Base-by-base conservation (phyloP, 2,113 vertebrate species). In the Puntigrus tetrazona region DNA sequence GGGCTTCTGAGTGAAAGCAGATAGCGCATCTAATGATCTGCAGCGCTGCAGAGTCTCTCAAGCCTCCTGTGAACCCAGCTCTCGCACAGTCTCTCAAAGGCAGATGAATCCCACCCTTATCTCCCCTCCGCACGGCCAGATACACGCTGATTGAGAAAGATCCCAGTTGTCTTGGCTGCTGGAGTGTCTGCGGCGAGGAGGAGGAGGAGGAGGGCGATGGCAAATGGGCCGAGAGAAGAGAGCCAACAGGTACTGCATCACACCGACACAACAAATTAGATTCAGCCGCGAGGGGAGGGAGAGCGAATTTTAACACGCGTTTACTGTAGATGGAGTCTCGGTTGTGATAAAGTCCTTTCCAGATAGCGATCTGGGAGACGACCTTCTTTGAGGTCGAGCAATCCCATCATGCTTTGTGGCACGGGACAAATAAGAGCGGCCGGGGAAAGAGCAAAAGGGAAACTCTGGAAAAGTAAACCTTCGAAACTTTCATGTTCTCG, bases 21-120 rank as follows among this genome's bases (percentile, higher is more conserved):
- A 78, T 78, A 73, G 84, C 10, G 25, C 47, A 45, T 79, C 65
- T 85, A 85, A 85, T 85, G 25, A 85, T 47, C 78, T 31, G 43
- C 73, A 38, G 43, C 61, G 13, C 34, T 57, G 27, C 36, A n/a
- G 77, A 43, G 36, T 31, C 41, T 31, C 57, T 52, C 57, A n/a
- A 57, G 27, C 59, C 73, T 36, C 72, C 57, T 50, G 47, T 67
- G 80, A 50, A 38, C 38, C 29, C n/a, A 82, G 52, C 83, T 22
- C 47, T n/a, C 38, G 27, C 57, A 70, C 78, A 69, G 38, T 61
- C 75, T 78, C 78, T 47, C 67, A 59, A 61, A 77, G 84, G 36
- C 79, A 86, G 81, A 86, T 88, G 84, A 83, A 86, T 86, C 84
- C 81, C 69, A 43, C 16, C 41, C 81, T 88, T 88, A 88, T 88